Evolutionary conservation across 2,113 vertebrate species (phyloP).

Genomic region (Canis aureus): DNA sequence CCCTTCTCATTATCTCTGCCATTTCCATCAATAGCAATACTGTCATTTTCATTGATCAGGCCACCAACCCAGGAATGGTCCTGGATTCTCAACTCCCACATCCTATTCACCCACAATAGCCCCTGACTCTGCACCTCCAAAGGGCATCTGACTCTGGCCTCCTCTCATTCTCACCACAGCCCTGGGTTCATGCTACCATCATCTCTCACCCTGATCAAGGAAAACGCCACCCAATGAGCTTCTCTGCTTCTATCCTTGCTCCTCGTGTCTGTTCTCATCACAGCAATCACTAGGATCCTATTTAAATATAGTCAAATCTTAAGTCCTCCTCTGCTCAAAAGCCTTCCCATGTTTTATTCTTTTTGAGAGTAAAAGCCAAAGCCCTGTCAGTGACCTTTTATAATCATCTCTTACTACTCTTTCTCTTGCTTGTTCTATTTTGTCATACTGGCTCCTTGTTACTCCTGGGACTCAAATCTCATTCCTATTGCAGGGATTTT

Average conservation of each 20-base stretch:
- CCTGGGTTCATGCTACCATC: not conserved
- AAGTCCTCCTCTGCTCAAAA: not conserved
- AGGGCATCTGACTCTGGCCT: not conserved
- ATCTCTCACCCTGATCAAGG: not conserved
- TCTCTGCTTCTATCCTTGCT: not conserved
- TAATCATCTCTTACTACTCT: not conserved
- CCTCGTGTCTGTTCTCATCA: not conserved
- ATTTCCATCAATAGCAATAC: not conserved
- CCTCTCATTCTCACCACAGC: not conserved
- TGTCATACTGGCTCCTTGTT: not conserved
- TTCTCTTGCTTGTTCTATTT: not conserved
- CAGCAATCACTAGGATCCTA: not conserved
- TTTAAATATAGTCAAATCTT: not conserved
- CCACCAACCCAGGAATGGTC: not conserved
- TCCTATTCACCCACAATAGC: not conserved
- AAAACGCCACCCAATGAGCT: not conserved
- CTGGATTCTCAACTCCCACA: not conserved
- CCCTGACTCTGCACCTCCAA: not conserved
- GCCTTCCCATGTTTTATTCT: not conserved
- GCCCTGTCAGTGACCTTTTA: not conserved
- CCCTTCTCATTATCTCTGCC: not conserved
- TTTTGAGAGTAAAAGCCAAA: slow-evolving; percentile 1
- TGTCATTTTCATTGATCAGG: not conserved
- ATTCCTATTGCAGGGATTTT: not conserved
- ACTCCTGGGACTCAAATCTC: not conserved